Conservation (phyloP, 2,113 vertebrate genomes). For the Cinclus mexicanus region DNA sequence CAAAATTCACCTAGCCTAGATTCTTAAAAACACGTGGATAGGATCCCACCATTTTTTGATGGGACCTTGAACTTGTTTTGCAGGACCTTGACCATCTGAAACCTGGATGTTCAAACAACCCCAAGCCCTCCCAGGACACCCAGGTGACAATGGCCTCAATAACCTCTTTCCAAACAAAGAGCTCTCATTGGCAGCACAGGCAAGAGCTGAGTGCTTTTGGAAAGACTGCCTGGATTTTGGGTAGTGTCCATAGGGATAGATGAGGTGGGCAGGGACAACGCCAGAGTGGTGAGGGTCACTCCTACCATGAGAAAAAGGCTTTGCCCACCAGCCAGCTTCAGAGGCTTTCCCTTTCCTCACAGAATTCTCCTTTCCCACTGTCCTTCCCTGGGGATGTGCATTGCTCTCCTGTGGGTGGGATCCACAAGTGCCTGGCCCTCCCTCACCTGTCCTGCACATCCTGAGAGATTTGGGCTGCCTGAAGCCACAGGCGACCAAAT, state of each 20-base stretch:
- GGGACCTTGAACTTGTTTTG: neutral
- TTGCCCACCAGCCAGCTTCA: neutral
- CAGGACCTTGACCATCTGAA: neutral
- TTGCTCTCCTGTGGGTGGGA: rapidly evolving
- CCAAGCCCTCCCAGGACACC: neutral
- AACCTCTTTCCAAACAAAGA: neutral
- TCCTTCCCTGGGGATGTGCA: neutral
- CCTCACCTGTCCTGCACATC: neutral
- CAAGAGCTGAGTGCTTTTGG: neutral
- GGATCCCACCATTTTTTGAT: neutral
- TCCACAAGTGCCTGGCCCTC: rapidly evolving
- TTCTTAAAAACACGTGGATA: neutral
- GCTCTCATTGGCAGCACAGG: neutral
- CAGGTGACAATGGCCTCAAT: rapidly evolving
- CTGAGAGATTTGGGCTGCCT: neutral
- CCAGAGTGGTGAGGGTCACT: rapidly evolving
- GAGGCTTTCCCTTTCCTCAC: neutral
- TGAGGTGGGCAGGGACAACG: rapidly evolving
- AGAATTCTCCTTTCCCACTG: rapidly evolving
- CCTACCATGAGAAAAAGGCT: neutral
- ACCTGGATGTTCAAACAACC: neutral
- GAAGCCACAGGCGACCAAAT: neutral
- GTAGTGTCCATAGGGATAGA: neutral
- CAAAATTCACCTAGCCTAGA: neutral
- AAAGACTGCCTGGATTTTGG: neutral